phyloP scores from a whole-genome alignment of 2,113 vertebrate genomes.

The Dicrurus megarhynchus region DNA sequence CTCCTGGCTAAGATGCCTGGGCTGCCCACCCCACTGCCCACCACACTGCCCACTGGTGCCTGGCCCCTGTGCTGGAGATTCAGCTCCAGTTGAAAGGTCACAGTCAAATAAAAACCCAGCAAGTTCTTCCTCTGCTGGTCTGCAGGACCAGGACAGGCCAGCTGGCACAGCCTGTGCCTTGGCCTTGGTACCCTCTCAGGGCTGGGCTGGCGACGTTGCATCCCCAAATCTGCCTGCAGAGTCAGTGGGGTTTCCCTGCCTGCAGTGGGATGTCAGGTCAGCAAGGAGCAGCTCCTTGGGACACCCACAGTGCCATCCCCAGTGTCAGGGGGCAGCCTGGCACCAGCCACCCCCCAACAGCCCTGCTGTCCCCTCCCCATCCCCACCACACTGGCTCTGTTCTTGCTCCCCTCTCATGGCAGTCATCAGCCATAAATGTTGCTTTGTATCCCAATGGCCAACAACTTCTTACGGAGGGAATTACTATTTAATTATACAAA shows the following conservation, averaged over 20 bases:
- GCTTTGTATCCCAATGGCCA: background rate
- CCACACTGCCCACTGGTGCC: background rate
- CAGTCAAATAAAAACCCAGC: background rate
- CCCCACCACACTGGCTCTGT: fast-evolving
- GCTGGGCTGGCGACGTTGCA: background rate
- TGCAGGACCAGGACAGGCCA: background rate
- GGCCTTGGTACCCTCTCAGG: background rate
- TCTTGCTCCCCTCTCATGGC: background rate
- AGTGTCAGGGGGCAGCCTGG: background rate
- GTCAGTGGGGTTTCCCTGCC: background rate
- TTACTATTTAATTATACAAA: background rate
- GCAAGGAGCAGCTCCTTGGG: background rate
- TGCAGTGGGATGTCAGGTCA: background rate
- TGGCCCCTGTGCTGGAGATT: background rate
- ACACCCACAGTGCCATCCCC: too few species aligned
- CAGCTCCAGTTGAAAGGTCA: background rate
- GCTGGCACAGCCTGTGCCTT: background rate
- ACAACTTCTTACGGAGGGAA: background rate
- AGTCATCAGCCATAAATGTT: background rate
- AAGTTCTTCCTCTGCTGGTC: background rate
- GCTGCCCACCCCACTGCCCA: too few species aligned
- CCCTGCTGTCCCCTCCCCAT: fast-evolving
- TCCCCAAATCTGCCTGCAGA: background rate
- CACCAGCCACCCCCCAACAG: background rate
- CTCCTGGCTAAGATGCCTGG: background rate